Conservation (phyloP, 2,888 invertebrate species). For the Globia sparganii region DNA sequence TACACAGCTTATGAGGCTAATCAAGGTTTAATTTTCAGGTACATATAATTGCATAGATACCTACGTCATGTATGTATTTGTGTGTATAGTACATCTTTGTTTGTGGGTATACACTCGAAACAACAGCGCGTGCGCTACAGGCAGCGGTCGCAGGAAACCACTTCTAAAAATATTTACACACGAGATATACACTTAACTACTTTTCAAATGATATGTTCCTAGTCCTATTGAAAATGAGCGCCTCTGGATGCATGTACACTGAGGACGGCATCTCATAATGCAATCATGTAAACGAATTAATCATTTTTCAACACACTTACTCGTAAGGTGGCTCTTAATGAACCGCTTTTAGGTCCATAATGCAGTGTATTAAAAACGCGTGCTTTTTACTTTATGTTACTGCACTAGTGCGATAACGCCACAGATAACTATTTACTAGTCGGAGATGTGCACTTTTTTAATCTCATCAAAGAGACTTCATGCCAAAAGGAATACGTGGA, state of each 20-base stretch:
- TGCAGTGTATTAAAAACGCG: no score
- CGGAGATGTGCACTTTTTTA: no score
- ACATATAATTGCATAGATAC: neutral
- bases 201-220: neutral
- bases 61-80: neutral
- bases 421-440: no score
- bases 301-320: no score
- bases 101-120: slow-evolving; percentile 10
- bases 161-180: slow-evolving; percentile 34
- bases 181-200: neutral
- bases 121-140: slow-evolving; percentile 11
- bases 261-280: neutral
- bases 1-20: neutral
- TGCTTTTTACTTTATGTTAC: no score
- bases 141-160: slow-evolving; percentile 31
- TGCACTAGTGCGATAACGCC: no score
- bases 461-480: no score
- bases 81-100: slow-evolving; percentile 4
- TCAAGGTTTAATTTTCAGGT: neutral
- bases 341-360: no score
- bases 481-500: no score
- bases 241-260: neutral
- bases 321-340: no score
- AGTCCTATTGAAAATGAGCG: neutral
- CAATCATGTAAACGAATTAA: neutral